phyloP scores from a whole-genome alignment of 2,113 vertebrate genomes.

The Potamarius usumacintae region DNA sequence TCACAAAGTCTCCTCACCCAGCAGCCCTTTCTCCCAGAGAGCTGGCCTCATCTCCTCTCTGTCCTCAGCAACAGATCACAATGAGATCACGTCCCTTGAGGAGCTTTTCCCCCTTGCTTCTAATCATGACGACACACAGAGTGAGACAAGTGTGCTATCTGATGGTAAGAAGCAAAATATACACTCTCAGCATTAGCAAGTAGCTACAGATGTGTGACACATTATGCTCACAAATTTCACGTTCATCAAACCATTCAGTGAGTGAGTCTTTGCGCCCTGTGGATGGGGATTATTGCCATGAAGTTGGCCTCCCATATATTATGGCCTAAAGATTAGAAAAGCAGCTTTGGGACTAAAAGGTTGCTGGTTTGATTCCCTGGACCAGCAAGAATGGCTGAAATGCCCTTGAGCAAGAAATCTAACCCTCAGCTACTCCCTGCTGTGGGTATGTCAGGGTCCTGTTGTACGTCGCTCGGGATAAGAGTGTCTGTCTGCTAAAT shows the following conservation, averaged over 20 bases:
- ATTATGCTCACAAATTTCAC: neutral
- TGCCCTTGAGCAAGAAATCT: too few species aligned
- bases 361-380: too few species aligned
- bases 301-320: too few species aligned
- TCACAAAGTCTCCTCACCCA: neutral
- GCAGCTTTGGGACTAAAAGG: too few species aligned
- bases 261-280: neutral
- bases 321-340: too few species aligned
- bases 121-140: slow-evolving; percentile 56
- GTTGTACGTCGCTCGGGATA: too few species aligned
- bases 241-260: neutral
- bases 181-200: neutral
- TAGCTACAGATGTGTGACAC: neutral
- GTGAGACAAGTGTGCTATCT: slow-evolving; percentile 61
- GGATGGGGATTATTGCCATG: neutral
- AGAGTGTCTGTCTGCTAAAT: too few species aligned
- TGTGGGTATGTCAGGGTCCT: too few species aligned
- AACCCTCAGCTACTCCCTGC: too few species aligned
- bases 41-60: slow-evolving; percentile 31
- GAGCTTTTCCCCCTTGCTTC: slow-evolving; percentile 67
- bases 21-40: slow-evolving; percentile 28
- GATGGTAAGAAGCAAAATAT: neutral
- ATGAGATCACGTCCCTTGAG: slow-evolving; percentile 71
- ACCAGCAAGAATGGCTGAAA: too few species aligned
- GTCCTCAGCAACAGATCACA: slow-evolving; percentile 54